Conservation (phyloP, 2,888 invertebrate species). For the Notocelia uddmanniana region DNA sequence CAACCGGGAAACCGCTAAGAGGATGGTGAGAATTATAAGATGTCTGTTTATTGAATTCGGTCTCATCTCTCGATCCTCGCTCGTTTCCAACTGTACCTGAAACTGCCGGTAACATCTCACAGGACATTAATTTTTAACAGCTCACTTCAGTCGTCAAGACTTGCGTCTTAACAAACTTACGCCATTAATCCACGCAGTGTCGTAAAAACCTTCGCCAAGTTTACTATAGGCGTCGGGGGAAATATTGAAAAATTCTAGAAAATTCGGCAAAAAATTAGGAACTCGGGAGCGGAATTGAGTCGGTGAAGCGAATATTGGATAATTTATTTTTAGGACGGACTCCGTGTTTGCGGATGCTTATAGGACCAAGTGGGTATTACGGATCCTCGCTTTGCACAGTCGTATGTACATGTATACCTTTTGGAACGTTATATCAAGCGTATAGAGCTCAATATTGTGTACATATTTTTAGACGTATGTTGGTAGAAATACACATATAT, state of each 20-base stretch:
- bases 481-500: not conserved
- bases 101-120: not conserved
- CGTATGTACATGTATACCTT: not conserved
- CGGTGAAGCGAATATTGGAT: slow-evolving; percentile 39
- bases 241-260: slow-evolving; percentile 16
- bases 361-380: slow-evolving; percentile 34
- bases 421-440: not conserved
- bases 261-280: slow-evolving; percentile 4
- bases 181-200: slow-evolving; percentile 25
- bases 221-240: slow-evolving; percentile 18
- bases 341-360: slow-evolving; percentile 42
- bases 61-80: not conserved
- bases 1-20: no score
- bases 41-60: not conserved
- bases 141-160: slow-evolving; percentile 12
- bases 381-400: not conserved
- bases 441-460: not conserved
- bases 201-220: slow-evolving; percentile 18
- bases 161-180: slow-evolving; percentile 30
- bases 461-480: not conserved
- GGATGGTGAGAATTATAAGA: not conserved
- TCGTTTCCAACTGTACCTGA: not conserved
- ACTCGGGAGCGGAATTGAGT: slow-evolving; percentile 59
- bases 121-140: slow-evolving; percentile 17
- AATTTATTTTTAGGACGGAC: slow-evolving; percentile 43